Conservation (phyloP, 2,888 invertebrate genomes). For the Rhamphomyia laevipes region DNA sequence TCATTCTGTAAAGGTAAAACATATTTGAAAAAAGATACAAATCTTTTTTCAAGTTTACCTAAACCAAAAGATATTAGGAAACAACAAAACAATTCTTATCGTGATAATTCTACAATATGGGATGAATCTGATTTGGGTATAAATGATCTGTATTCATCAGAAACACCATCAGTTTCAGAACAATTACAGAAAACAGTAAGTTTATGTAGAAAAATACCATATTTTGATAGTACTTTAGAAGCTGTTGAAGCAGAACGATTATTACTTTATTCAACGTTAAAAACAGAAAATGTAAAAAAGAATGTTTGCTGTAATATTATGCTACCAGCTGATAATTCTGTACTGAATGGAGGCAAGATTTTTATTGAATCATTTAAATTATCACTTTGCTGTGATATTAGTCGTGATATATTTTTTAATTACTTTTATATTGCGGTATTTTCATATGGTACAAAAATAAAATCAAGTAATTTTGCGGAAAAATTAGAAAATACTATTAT, state of each 20-base stretch:
- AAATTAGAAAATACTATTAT: constrained; percentile 25
- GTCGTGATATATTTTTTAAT: constrained; percentile 33
- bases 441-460: constrained; percentile 28
- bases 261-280: constrained; percentile 33
- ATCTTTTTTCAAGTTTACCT: constrained; percentile 21
- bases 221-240: constrained; percentile 38
- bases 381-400: constrained; percentile 25
- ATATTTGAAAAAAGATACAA: constrained; percentile 25
- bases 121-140: constrained; percentile 23
- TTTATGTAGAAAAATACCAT: constrained; percentile 38
- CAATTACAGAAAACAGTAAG: constrained; percentile 39
- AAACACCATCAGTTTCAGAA: constrained; percentile 21
- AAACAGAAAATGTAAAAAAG: constrained; percentile 12
- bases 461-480: constrained; percentile 33
- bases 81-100: not conserved
- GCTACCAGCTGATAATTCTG: not conserved
- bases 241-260: constrained; percentile 42
- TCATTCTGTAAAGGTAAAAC: constrained; percentile 31
- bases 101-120: constrained; percentile 3
- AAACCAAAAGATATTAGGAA: constrained; percentile 2
- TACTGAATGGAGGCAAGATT: constrained; percentile 10
- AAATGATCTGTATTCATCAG: constrained; percentile 22
- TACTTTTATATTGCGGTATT: constrained; percentile 35
- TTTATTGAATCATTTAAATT: constrained; percentile 27
- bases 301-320: constrained; percentile 6